These are phyloP conservation scores for Biston betularia DNA, from an alignment of 2,888 invertebrate genomes.

Conservation along the genomic window DNA sequence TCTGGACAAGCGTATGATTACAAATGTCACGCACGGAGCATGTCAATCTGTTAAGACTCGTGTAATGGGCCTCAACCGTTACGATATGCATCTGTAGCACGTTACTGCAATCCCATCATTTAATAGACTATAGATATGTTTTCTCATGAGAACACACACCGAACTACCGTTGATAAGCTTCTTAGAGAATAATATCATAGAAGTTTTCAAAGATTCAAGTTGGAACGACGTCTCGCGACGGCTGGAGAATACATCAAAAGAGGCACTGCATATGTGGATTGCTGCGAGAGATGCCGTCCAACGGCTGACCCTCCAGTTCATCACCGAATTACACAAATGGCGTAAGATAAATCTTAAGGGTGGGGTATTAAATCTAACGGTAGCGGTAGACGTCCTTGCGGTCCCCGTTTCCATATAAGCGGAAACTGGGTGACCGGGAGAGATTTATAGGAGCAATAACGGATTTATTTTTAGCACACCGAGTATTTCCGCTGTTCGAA, in stretches of 20 bases:
- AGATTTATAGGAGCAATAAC: conserved; percentile 68
- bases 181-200: too few relatives aligned
- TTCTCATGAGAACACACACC: conserved; percentile 2
- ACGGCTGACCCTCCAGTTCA: conserved; percentile 26
- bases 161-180: background rate
- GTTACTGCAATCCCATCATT: conserved; percentile 11
- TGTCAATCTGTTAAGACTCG: conserved; percentile 29
- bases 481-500: conserved; percentile 52
- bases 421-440: conserved; percentile 72
- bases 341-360: conserved; percentile 31
- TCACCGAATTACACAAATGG: conserved; percentile 26
- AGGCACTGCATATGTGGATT: conserved; percentile 1
- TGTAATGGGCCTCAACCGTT: conserved; percentile 18
- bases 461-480: conserved; percentile 65
- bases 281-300: conserved; percentile 12
- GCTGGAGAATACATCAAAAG: background rate
- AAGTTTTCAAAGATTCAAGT: background rate
- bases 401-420: conserved; percentile 64
- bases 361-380: conserved; percentile 33
- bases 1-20: conserved; percentile 32
- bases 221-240: background rate
- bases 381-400: conserved; percentile 58
- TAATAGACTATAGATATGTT: conserved; percentile 5
- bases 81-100: conserved; percentile 20
- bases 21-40: conserved; percentile 31